Base-by-base conservation (phyloP, 2,888 invertebrate genomes). In the Sialis lutaria region DNA sequence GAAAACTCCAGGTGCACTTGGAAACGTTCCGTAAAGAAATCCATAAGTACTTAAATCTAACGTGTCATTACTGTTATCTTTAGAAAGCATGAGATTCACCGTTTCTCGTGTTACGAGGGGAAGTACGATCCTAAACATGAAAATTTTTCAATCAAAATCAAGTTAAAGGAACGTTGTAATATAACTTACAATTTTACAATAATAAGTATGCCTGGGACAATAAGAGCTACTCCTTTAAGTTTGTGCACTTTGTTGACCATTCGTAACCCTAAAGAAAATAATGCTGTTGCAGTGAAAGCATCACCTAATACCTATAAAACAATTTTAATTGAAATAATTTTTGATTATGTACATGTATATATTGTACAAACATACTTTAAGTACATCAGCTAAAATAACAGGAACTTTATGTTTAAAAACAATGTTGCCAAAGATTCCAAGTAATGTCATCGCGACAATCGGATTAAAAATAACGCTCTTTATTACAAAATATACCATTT, bases 1-100 rank as follows among this genome's bases (percentile, higher is more conserved):
- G 63, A 95, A 93, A 0, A 92, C 88, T n/a, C 90, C 90, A 0
- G 95, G 95, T 1, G 95, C 95, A 1, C 92, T 82, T 0, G 96
- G 96, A 63, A 96, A 87, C 1, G 93, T 93, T 47, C 96, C 95
- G 60, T 95, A 95, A 1, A 96, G 71, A 67, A 96, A 96, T 0
- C 90, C 95, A 62, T 88, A 95, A 39, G 90, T 92, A 53, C 90
- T 87, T 48, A 90, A 67, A 52, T 90, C 85, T 7, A 77, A 69
- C 0, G 88, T 87, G 55, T 87, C 85, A 12, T 82, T 77, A 10
- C 74, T 71, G 58, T 82, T 79, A 0, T 60, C 64, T 0, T 85
- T 84, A 6, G 82, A 73, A 49, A 78, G 73, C 46, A 86, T 64
- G 4, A 88, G 69, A 57, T 82, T 84, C 0, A 92, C 82, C 13